Percentiles rank a stretch among this genome's conserved stretches.
Conservation (phyloP, 2,888 invertebrate genomes). For the Pachliopta kotzebuea region DNA sequence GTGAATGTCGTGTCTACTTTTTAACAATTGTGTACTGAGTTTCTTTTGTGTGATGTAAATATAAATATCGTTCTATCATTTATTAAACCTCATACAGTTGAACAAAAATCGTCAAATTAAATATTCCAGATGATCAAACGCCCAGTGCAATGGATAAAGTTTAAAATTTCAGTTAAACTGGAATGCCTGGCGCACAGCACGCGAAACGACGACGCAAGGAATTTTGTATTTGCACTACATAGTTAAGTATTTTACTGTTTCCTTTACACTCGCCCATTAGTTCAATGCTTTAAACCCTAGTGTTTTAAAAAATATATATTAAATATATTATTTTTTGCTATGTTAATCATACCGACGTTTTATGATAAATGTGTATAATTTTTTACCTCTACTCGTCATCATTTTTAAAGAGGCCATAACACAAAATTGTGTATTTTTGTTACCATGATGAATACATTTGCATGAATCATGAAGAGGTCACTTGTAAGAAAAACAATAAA, state of each 20-base stretch:
- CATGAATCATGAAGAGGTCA: too few species aligned
- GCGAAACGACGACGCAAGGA: conserved; percentile 42
- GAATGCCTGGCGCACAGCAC: conserved; percentile 46
- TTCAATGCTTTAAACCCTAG: not conserved
- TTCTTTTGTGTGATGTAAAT: too few species aligned
- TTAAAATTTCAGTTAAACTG: conserved; percentile 51
- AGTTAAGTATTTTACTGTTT: conserved; percentile 25
- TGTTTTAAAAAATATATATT: not conserved
- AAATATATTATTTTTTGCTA: not conserved
- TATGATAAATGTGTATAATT: too few species aligned
- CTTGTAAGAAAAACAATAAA: too few species aligned
- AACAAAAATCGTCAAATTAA: not conserved
- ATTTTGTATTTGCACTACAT: conserved; percentile 44
- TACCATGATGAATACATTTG: too few species aligned
- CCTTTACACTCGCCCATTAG: conserved; percentile 3
- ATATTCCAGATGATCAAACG: not conserved
- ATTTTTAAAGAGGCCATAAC: too few species aligned
- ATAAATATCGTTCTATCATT: not conserved
- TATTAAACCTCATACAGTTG: not conserved
- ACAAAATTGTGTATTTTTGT: too few species aligned
- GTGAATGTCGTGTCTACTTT: too few species aligned
- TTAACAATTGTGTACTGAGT: too few species aligned
- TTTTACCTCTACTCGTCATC: too few species aligned
- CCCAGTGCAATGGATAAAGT: conserved; percentile 47
- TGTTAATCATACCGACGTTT: not conserved